Evolutionary conservation across 2,797 vertebrate species (phyloP).

Genomic region (Hippopotamyrus pictus): DNA sequence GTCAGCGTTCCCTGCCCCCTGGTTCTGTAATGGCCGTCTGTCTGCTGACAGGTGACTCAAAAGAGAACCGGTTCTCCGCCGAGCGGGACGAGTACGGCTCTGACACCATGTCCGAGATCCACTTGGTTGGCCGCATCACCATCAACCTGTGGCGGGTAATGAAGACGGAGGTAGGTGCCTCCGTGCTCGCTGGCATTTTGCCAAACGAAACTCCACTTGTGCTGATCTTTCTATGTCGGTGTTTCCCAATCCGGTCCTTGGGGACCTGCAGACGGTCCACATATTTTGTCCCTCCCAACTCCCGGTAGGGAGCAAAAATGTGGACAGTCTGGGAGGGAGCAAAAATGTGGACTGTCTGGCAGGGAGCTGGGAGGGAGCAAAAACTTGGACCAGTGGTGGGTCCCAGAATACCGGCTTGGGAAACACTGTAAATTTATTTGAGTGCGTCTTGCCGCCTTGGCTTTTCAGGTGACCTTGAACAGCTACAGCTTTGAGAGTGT

Average conservation of each 20-base stretch:
- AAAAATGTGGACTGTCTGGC: not conserved
- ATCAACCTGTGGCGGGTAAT: slow-evolving; percentile 97
- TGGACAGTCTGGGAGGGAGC: not conserved
- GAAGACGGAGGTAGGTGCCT: slow-evolving; percentile 78
- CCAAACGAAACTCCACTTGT: not conserved
- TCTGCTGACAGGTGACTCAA: slow-evolving; percentile 71
- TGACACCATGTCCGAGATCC: slow-evolving; percentile 90
- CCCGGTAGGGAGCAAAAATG: not conserved
- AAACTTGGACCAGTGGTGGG: not conserved
- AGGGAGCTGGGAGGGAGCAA: not conserved
- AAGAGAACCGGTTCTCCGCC: slow-evolving; percentile 79
- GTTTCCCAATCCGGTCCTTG: not conserved
- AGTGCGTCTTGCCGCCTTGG: not conserved
- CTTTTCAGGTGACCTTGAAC: slow-evolving; percentile 74
- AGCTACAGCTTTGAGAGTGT: slow-evolving; percentile 97
- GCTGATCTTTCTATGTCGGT: not conserved
- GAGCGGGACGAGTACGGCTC: slow-evolving; percentile 88
- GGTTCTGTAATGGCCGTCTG: not conserved
- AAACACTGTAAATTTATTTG: not conserved
- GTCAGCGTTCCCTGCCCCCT: not conserved
- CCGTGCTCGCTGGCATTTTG: not conserved
- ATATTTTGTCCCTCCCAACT: not conserved
- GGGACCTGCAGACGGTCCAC: not conserved
- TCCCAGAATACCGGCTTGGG: not conserved
- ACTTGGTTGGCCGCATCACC: slow-evolving; percentile 80